phyloP scores from a whole-genome alignment of 2,888 invertebrate genomes.

The Hydraecia micacea region DNA sequence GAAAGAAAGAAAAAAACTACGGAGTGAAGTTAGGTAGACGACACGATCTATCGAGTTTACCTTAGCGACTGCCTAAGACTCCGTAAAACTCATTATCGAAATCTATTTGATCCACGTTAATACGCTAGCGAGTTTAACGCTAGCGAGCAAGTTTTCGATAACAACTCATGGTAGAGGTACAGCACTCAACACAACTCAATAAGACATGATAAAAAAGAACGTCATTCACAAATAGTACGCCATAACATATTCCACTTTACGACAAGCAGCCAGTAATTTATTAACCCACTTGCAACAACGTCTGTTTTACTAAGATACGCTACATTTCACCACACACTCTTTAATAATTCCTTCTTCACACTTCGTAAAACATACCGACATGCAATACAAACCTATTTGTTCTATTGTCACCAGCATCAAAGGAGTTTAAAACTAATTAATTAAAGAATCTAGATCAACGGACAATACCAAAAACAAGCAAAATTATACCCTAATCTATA shows the following conservation, averaged over 20 bases:
- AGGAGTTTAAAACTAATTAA: conserved; percentile 70
- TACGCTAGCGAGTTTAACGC: too few relatives aligned
- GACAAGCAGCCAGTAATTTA: conserved; percentile 51
- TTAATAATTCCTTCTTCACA: conserved; percentile 65
- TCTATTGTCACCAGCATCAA: conserved; percentile 67
- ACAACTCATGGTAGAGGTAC: too few relatives aligned
- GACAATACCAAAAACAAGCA: conserved; percentile 48
- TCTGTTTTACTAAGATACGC: conserved; percentile 48
- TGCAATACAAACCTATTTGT: conserved; percentile 62
- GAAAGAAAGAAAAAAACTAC: too few relatives aligned
- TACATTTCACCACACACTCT: conserved; percentile 56
- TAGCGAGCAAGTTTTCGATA: too few relatives aligned
- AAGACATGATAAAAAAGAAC: conserved; percentile 22
- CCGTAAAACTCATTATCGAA: too few relatives aligned
- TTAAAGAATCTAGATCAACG: conserved; percentile 70
- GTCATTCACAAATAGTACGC: conserved; percentile 23
- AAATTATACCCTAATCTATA: conserved; percentile 41
- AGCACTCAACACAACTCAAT: conserved; percentile 5
- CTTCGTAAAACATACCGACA: conserved; percentile 59
- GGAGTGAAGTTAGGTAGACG: too few relatives aligned
- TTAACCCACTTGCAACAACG: conserved; percentile 33
- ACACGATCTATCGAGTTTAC: too few relatives aligned
- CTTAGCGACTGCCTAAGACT: too few relatives aligned
- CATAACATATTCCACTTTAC: conserved; percentile 38
- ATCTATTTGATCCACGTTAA: too few relatives aligned